Evolutionary conservation across 1,140 invertebrate species (phyloP).

Genomic region (Neodiprion virginianus): DNA sequence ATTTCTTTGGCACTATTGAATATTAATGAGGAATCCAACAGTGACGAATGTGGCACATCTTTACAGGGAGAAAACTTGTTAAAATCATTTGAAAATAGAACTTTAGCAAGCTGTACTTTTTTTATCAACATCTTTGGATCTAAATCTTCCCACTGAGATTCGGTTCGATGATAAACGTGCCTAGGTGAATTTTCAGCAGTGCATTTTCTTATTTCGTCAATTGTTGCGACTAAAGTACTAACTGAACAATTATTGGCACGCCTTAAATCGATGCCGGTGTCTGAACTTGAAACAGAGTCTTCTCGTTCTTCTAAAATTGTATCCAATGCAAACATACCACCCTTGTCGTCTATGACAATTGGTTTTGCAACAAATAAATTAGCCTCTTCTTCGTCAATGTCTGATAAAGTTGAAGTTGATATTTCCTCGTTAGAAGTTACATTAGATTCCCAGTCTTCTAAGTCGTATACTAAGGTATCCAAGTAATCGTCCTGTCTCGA

Average conservation of each 20-base stretch:
- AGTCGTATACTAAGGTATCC: conserved; percentile 62
- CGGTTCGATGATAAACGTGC: conserved; percentile 65
- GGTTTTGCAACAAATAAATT: conserved; percentile 65
- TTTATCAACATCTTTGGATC: conserved; percentile 55
- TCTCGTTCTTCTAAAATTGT: conserved; percentile 67
- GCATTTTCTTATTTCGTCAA: conserved; percentile 69
- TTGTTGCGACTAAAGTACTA: conserved; percentile 69
- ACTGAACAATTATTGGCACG: conserved; percentile 61
- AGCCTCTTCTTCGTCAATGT: conserved; percentile 47
- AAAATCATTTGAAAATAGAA: conserved; percentile 42
- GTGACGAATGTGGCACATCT: conserved; percentile 24
- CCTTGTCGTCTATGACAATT: conserved; percentile 65
- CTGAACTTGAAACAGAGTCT: conserved; percentile 52
- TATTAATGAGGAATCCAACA: conserved; percentile 59
- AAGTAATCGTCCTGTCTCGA: conserved; percentile 65
- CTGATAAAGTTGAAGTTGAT: conserved; percentile 20
- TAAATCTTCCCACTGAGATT: conserved; percentile 63
- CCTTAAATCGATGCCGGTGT: conserved; percentile 45
- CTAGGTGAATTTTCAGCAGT: conserved; percentile 66
- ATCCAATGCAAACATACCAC: conserved; percentile 60
- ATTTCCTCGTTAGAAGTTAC: conserved; percentile 30
- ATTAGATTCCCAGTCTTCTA: conserved; percentile 52
- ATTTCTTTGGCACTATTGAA: conserved; percentile 41
- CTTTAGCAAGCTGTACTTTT: conserved; percentile 46
- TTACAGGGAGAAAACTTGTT: conserved; percentile 29